Evolutionary conservation across 2,888 invertebrate species (phyloP).

Genomic region (Eumacrocentrus americanus): DNA sequence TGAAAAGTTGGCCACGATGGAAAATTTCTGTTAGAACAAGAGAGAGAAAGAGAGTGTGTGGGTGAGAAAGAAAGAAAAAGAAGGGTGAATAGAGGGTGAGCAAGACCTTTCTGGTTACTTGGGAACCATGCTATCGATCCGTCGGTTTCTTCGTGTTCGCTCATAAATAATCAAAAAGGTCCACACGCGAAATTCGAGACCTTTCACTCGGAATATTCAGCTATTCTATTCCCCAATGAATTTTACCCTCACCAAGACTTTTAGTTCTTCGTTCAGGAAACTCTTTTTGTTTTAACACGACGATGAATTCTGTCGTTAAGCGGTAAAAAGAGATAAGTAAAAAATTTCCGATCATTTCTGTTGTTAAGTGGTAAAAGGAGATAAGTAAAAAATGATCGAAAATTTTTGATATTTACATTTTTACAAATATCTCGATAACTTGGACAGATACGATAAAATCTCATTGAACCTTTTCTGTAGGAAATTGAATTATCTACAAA

Average conservation of each 20-base stretch:
- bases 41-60: not conserved
- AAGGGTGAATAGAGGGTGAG: slow-evolving; percentile 2
- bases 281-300: too few relatives aligned
- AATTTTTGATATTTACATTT: not conserved
- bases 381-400: too few relatives aligned
- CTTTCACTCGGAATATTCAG: slow-evolving; percentile 4
- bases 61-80: slow-evolving; percentile 7
- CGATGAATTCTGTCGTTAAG: not conserved
- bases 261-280: not conserved
- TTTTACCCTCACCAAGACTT: not conserved
- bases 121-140: slow-evolving; percentile 6
- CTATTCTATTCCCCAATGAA: not conserved
- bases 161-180: slow-evolving; percentile 27
- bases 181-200: slow-evolving; percentile 17
- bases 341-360: not conserved
- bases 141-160: not conserved
- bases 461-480: too few relatives aligned
- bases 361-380: not conserved
- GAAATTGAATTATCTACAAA: too few relatives aligned
- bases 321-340: too few relatives aligned
- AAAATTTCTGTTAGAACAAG: too few relatives aligned
- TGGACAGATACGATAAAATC: too few relatives aligned
- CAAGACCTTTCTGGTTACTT: slow-evolving; percentile 16
- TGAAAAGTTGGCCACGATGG: too few relatives aligned
- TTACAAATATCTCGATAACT: too few relatives aligned